Base-by-base conservation (phyloP, 1,140 invertebrate species). In the Drosophila grimshawi region DNA sequence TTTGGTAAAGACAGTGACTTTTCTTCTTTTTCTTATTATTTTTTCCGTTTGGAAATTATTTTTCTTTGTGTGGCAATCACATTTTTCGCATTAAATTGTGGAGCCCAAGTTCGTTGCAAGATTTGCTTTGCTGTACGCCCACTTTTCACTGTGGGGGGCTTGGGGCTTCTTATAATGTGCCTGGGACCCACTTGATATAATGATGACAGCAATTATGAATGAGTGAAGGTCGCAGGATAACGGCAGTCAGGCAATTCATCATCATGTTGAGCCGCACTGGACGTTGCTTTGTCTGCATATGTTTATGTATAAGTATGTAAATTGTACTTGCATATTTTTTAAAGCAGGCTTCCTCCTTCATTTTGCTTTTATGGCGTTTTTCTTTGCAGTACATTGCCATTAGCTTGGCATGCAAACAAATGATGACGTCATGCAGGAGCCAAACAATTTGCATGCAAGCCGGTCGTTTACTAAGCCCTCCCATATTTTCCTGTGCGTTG, bases 191-290 rank as follows among this genome's bases (percentile, higher is more conserved):
- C 83, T 86, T 83, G 70, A 74, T 88, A 88, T 88, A 86, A 86
- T 88, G 76, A 86, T 88, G 83, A 88, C 83, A 83, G 83, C 83
- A 88, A 88, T 88, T 88, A 89, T 89, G 80, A 88, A 88, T 83
- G 80, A 88, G 73, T 67, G 76, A 89, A 88, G 82, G 82, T 88
- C 83, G 59, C 62, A 77, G 76, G 39, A 76, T 80, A 83, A 80
- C 76, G 80, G 74, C 76, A 62, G 83, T 55, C 80, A 65, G 69
- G 66, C 76, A 86, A 86, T 88, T 88, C 83, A 86, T 86, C 83
- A 86, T 88, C 70, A 63, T 76, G 71, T 62, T 79, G 52, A 51
- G 48, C 39, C 55, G 37, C 49, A 51, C 71, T 63, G n/a, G 32
- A 48, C 52, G 32, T 29, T 46, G 43, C 55, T 61, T 73, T 59